Conservation (phyloP, 30 jellyfish, hydroid and myxozoan species). For the Phacellophora camtschatica region DNA sequence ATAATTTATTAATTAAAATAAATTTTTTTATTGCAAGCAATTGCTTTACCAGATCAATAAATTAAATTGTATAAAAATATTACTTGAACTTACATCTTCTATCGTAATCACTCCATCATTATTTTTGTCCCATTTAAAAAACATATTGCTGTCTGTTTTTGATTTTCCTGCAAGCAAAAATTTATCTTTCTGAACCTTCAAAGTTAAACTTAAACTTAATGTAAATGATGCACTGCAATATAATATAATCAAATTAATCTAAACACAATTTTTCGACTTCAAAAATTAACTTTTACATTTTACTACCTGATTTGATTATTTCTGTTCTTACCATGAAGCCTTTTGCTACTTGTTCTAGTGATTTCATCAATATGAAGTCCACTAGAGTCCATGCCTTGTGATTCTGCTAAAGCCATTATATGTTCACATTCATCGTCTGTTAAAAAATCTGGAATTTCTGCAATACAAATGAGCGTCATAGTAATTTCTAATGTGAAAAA, state of each 20-base stretch:
- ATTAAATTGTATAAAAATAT: too few species aligned
- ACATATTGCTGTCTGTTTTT: conserved; percentile 43
- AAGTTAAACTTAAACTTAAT: too few species aligned
- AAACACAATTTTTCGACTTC: too few species aligned
- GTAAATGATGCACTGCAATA: not conserved
- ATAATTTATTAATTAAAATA: too few species aligned
- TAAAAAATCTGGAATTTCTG: conserved; percentile 88
- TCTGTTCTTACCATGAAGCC: conserved; percentile 88
- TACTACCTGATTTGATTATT: too few species aligned
- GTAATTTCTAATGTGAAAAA: too few species aligned
- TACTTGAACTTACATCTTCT: conserved; percentile 78
- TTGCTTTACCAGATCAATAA: too few species aligned
- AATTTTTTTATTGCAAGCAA: too few species aligned
- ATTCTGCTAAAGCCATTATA: conserved; percentile 80
- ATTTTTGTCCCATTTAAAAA: conserved; percentile 76
- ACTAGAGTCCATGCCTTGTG: conserved; percentile 78
- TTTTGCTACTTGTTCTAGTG: conserved; percentile 48
- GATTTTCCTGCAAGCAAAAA: conserved; percentile 29
- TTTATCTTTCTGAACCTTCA: not conserved
- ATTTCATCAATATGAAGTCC: conserved; percentile 86
- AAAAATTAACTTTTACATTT: too few species aligned
- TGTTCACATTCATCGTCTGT: conserved; percentile 90
- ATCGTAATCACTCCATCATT: conserved; percentile 53
- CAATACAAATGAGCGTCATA: too few species aligned
- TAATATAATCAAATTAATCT: not conserved